These are phyloP conservation scores for Netelia inedita DNA, from an alignment of 2,888 invertebrate genomes.

Conservation along the genomic window DNA sequence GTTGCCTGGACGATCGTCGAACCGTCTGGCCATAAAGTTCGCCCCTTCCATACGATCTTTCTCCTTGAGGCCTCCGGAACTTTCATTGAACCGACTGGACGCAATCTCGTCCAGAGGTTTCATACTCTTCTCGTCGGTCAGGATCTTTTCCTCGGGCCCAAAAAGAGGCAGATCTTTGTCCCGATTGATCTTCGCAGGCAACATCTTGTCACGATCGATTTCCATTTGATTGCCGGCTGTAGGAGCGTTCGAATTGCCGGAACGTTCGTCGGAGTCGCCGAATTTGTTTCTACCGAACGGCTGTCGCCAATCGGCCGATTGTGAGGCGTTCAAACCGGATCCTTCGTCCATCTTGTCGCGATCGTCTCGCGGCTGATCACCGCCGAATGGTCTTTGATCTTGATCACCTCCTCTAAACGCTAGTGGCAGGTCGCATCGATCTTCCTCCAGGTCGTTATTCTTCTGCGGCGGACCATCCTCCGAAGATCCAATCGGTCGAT, in stretches of 20 bases:
- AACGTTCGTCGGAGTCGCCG: conserved; percentile 63
- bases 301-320: conserved; percentile 58
- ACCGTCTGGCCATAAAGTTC: conserved; percentile 45
- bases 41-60: conserved; percentile 22
- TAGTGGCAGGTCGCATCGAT: conserved; percentile 52
- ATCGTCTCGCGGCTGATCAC: conserved; percentile 32
- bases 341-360: background rate
- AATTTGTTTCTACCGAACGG: conserved; percentile 57
- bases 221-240: background rate
- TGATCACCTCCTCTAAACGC: conserved; percentile 59
- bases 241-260: conserved; percentile 23
- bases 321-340: background rate
- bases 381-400: conserved; percentile 52
- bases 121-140: background rate
- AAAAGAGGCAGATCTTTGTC: conserved; percentile 1
- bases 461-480: conserved; percentile 11
- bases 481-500: conserved; percentile 53
- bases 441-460: conserved; percentile 13
- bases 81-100: conserved; percentile 40
- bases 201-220: conserved; percentile 17
- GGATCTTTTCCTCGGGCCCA: conserved; percentile 7
- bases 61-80: conserved; percentile 1
- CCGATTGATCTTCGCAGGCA: background rate
- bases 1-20: conserved; percentile 56
- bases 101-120: background rate